These are phyloP conservation scores for Phocides pigmalion DNA, from an alignment of 1,140 invertebrate species.

Conservation along the genomic window DNA sequence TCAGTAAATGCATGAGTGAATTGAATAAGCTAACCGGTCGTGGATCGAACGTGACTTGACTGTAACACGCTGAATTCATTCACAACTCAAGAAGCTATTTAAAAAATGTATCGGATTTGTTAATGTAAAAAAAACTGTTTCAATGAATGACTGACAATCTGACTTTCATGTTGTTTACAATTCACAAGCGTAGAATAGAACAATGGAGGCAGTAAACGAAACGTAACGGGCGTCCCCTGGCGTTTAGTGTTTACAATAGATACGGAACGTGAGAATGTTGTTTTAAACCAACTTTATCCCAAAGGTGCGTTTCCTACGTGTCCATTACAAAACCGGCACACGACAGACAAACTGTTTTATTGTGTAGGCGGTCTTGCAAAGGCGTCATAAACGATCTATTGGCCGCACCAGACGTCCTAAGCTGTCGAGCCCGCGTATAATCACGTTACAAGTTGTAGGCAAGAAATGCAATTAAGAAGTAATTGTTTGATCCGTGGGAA, in stretches of 20 bases:
- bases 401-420: conserved; percentile 55
- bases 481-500: conserved; percentile 71
- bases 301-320: conserved; percentile 65
- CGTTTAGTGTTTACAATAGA: conserved; percentile 74
- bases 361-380: conserved; percentile 68
- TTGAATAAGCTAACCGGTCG: conserved; percentile 56
- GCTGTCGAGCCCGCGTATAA: conserved; percentile 67
- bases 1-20: conserved; percentile 47
- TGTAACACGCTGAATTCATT: conserved; percentile 57
- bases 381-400: conserved; percentile 74
- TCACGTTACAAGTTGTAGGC: conserved; percentile 72
- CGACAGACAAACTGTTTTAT: conserved; percentile 61
- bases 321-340: conserved; percentile 64
- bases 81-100: conserved; percentile 54
- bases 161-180: conserved; percentile 69
- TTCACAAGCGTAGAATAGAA: conserved; percentile 74
- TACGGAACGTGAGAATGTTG: conserved; percentile 78
- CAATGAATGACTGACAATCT: conserved; percentile 45
- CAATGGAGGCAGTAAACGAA: conserved; percentile 72
- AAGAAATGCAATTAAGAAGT: conserved; percentile 69
- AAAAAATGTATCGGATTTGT: conserved; percentile 43
- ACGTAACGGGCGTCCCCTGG: conserved; percentile 67
- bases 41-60: conserved; percentile 56
- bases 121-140: conserved; percentile 44
- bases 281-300: conserved; percentile 69